Conservation (phyloP, 1,140 invertebrate genomes). For the Nasonia longicornis region DNA sequence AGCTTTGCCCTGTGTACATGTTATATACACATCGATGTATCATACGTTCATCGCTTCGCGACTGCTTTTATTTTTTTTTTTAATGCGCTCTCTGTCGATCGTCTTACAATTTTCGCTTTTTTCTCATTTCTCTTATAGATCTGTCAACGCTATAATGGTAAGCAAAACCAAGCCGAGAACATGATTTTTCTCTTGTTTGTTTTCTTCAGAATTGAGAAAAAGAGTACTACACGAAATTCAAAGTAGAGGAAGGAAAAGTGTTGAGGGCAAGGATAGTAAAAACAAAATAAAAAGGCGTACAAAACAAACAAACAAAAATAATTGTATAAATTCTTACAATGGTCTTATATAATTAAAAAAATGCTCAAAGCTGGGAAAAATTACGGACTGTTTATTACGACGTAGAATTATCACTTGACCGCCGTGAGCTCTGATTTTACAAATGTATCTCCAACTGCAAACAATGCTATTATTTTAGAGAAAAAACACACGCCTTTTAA, state of each 20-base stretch:
- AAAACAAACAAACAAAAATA: slow-evolving; percentile 46
- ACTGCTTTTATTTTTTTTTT: slow-evolving; percentile 19
- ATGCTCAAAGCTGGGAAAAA: slow-evolving; percentile 5
- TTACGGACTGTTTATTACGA: slow-evolving; percentile 46
- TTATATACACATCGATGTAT: slow-evolving; percentile 35
- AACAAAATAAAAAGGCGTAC: slow-evolving; percentile 35
- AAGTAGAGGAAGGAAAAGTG: slow-evolving; percentile 25
- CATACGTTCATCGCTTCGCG: slow-evolving; percentile 16
- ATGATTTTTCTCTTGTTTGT: slow-evolving; percentile 31
- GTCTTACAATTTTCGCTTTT: slow-evolving; percentile 39
- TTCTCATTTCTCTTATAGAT: background rate
- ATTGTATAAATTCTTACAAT: slow-evolving; percentile 42
- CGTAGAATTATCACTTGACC: slow-evolving; percentile 63
- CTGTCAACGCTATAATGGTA: background rate
- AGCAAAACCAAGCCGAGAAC: slow-evolving; percentile 25
- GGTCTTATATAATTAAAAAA: background rate
- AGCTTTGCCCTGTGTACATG: slow-evolving; percentile 46
- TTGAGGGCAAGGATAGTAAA: slow-evolving; percentile 7
- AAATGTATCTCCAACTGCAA: slow-evolving; percentile 46
- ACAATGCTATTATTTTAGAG: slow-evolving; percentile 37
- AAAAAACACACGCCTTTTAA: slow-evolving; percentile 58
- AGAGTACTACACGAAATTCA: slow-evolving; percentile 46
- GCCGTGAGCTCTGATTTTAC: slow-evolving; percentile 45
- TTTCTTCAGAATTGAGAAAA: slow-evolving; percentile 8
- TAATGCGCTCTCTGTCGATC: slow-evolving; percentile 41